Percentiles rank a stretch among this genome's conserved stretches.
These are phyloP conservation scores for Teleogryllus oceanicus DNA, from an alignment of 2,888 invertebrate genomes.

Conservation along the genomic window DNA sequence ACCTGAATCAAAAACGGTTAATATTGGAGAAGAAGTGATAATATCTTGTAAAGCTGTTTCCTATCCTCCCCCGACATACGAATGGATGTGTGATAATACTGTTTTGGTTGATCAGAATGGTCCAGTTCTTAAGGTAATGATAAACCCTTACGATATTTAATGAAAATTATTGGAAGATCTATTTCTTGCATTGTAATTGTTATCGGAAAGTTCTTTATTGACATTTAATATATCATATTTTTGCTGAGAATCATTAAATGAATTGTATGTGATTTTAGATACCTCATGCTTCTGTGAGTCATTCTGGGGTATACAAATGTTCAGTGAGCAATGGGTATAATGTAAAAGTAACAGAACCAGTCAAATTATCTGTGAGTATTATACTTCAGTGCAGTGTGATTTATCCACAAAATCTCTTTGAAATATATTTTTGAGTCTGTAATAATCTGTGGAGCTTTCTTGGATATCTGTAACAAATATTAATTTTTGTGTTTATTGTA, in stretches of 20 bases:
- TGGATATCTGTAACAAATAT: no score
- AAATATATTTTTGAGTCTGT: no score
- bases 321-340: conserved; percentile 41
- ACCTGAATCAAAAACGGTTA: conserved; percentile 32
- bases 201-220: no score
- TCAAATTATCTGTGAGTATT: conserved; percentile 27
- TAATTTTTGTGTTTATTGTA: no score
- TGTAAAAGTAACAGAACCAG: conserved; percentile 40
- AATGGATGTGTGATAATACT: conserved; percentile 39
- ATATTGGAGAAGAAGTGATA: conserved; percentile 34
- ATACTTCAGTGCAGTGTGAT: not conserved
- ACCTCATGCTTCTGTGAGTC: conserved; percentile 19
- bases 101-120: conserved; percentile 33
- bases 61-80: conserved; percentile 38
- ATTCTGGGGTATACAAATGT: conserved; percentile 39
- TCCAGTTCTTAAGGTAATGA: no score
- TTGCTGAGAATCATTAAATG: not conserved
- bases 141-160: no score
- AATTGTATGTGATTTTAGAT: not conserved
- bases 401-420: no score
- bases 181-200: no score
- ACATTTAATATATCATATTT: not conserved
- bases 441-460: no score
- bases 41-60: conserved; percentile 36
- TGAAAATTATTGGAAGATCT: no score